These are phyloP conservation scores for Agrilus planipennis DNA, from an alignment of 1,140 invertebrate species.

Conservation along the genomic window DNA sequence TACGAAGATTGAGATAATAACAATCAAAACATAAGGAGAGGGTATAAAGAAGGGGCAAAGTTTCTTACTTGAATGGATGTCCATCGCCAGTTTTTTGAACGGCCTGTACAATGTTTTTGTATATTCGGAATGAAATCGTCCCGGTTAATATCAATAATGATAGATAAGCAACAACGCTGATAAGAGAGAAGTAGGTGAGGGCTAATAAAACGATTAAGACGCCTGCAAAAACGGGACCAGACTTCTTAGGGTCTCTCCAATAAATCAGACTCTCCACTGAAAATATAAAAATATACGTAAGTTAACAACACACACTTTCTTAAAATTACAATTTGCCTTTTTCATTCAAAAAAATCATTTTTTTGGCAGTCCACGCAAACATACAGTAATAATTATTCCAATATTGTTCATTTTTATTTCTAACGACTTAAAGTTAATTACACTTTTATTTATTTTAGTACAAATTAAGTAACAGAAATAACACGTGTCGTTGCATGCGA, in stretches of 20 bases:
- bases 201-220: conserved; percentile 79
- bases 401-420: too few species aligned
- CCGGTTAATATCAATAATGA: conserved; percentile 71
- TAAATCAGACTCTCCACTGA: conserved; percentile 77
- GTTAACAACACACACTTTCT: not conserved
- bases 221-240: conserved; percentile 80
- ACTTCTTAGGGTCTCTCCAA: conserved; percentile 91
- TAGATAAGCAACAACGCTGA: conserved; percentile 87
- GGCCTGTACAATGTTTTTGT: conserved; percentile 90
- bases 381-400: too few species aligned
- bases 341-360: not conserved
- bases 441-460: too few species aligned
- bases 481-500: too few species aligned
- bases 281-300: conserved; percentile 14
- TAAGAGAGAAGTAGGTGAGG: conserved; percentile 87
- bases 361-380: too few species aligned
- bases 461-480: too few species aligned
- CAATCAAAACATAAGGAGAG: conserved; percentile 4
- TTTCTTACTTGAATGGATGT: conserved; percentile 96
- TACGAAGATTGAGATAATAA: conserved; percentile 11
- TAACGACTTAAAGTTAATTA: too few species aligned
- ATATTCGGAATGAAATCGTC: conserved; percentile 86
- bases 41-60: conserved; percentile 20
- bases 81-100: conserved; percentile 94
- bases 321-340: not conserved